Conservation (phyloP, 2,113 vertebrate species). For the Otus sunia region DNA sequence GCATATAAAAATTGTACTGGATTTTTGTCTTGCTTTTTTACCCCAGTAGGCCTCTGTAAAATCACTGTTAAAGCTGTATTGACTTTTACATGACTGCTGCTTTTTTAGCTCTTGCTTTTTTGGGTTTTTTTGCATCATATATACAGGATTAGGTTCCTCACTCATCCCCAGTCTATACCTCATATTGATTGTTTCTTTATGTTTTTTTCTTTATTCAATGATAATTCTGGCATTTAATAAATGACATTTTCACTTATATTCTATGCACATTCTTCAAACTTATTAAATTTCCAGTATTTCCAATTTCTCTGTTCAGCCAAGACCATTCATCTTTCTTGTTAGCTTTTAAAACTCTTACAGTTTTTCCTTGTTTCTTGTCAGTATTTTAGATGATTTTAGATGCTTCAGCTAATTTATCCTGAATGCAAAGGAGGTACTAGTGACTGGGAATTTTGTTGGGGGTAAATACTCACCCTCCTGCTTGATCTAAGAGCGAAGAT, state of each 20-base stretch:
- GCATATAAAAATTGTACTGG: background rate
- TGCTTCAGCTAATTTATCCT: background rate
- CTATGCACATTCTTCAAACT: background rate
- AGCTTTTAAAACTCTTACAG: background rate
- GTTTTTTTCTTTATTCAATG: background rate
- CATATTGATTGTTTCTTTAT: background rate
- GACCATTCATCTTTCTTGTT: background rate
- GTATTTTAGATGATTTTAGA: background rate
- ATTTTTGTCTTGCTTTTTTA: background rate
- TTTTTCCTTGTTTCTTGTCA: background rate
- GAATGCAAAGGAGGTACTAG: background rate
- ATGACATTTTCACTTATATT: background rate
- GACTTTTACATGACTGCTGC: background rate
- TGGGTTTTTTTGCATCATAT: background rate
- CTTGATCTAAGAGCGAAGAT: background rate
- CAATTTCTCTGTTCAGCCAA: background rate
- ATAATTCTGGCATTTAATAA: background rate
- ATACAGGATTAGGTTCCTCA: background rate
- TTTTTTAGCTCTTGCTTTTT: background rate
- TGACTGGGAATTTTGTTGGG: background rate
- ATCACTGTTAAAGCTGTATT: background rate
- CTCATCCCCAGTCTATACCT: background rate
- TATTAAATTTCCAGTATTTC: background rate
- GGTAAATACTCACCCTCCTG: background rate
- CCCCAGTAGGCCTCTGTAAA: background rate